These are phyloP conservation scores for Papilio elwesi DNA, from an alignment of 2,888 invertebrate genomes.

Conservation along the genomic window DNA sequence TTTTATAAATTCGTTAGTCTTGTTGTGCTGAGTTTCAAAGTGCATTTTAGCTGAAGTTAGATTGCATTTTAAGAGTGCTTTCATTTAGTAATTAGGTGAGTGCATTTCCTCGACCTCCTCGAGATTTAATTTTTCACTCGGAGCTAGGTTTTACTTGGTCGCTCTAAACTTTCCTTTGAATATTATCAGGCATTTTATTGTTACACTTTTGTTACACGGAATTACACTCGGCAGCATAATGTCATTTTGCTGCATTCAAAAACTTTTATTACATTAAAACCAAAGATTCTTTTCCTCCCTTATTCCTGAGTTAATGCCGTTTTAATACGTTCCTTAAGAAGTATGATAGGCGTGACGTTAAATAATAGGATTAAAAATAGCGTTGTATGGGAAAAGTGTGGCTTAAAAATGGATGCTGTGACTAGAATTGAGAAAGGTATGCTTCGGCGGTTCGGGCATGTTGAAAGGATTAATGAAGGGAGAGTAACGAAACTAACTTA, in stretches of 20 bases:
- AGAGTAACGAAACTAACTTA: too few relatives aligned
- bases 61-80: constrained; percentile 14
- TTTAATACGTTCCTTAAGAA: too few relatives aligned
- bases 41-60: constrained; percentile 12
- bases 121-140: constrained; percentile 8
- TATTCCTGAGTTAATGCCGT: too few relatives aligned
- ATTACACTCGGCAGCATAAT: not conserved
- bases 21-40: not conserved
- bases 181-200: not conserved
- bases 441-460: too few relatives aligned
- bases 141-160: constrained; percentile 13
- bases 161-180: constrained; percentile 11
- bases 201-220: not conserved
- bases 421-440: too few relatives aligned
- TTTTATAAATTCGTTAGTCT: not conserved
- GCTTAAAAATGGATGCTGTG: too few relatives aligned
- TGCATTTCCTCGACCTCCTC: constrained; percentile 10
- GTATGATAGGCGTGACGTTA: too few relatives aligned
- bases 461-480: too few relatives aligned
- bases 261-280: too few relatives aligned
- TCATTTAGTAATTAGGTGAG: constrained; percentile 22
- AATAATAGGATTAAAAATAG: too few relatives aligned
- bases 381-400: too few relatives aligned
- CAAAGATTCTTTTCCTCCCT: too few relatives aligned
- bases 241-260: not conserved